Base-by-base conservation (phyloP, 2,113 vertebrate genomes). In the Petrocephalus zakoni region DNA sequence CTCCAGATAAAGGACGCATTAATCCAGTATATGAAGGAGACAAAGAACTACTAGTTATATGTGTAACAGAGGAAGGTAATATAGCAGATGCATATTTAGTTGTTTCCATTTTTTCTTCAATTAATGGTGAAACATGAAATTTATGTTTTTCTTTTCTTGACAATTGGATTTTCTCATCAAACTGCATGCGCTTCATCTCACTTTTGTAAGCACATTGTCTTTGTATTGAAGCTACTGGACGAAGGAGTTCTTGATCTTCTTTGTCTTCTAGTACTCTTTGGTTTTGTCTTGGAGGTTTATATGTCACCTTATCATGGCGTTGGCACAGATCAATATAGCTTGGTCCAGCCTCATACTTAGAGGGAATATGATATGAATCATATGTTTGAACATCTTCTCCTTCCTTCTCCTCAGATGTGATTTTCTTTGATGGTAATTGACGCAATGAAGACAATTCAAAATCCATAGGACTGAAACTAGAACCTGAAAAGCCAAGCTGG, bases 181-280 rank as follows among this genome's bases (percentile, higher is more conserved):
- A 95, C 61, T 97, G 96, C 91, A 99, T 96, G 68, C 94, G 96
- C 92, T 97, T 97, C 1, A 99, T 95, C 91, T 97, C 94, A 87
- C 96, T 97, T 91, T 92, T 97, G 92, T 99, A 99, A 68, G 96
- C 94, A 2, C 96, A 94, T 88, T 99, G 95, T 87, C 95, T 96
- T 90, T 97, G 96, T 55, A 91, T 91, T 53, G 97, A 95, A 1
- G 92, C 94, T 56, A 96, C 95, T n/a, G 98, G 97, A 5, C 97
- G 96, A 37, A 99, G 97, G 87, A 99, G 92, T 92, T 99, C 98
- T 88, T 97, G 95, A n/a, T 99, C 98, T 85, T 99, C 98, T 91
- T 90, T 96, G 89, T 99, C 98, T 46, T 96, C 97, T 92, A 97
- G 95, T 88, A 99, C 95, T 88, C 95, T 97, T 90, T 97, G 96